Evolutionary conservation across 2,888 invertebrate species (phyloP).

Genomic region (Lottia scabra): DNA sequence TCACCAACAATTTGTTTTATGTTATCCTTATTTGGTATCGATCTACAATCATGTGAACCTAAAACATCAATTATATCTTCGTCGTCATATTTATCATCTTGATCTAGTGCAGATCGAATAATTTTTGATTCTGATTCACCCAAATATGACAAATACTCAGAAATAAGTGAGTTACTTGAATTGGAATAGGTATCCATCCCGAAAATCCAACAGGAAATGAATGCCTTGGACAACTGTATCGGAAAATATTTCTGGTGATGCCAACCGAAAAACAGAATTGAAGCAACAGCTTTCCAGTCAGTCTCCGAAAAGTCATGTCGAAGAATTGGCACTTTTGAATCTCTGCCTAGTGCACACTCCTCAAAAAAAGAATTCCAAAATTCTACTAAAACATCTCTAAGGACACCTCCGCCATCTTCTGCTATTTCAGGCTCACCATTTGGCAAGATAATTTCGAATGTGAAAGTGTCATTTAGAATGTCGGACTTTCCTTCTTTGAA

Average conservation of each 20-base stretch:
- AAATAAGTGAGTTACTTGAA: neutral
- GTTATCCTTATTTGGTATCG: neutral
- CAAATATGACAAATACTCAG: neutral
- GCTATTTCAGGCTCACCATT: conserved; percentile 2
- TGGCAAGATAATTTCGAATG: neutral
- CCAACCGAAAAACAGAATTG: conserved; percentile 2
- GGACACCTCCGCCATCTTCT: neutral
- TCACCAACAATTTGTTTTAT: neutral
- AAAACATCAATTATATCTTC: neutral
- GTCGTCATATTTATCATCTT: conserved; percentile 1
- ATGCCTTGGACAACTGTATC: neutral
- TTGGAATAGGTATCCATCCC: neutral
- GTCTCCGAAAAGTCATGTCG: neutral
- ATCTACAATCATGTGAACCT: neutral
- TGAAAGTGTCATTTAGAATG: neutral
- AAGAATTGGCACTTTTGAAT: neutral
- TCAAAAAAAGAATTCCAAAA: conserved; percentile 1
- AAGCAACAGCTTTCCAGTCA: neutral
- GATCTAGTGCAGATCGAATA: neutral
- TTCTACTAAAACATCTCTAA: neutral
- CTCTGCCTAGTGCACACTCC: neutral
- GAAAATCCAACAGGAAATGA: neutral
- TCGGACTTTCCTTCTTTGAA: neutral
- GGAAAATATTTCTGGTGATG: conserved; percentile 3
- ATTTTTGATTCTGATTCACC: neutral